Evolutionary conservation across 1,140 invertebrate species (phyloP).

Genomic region (Trachymyrmex cornetzi): DNA sequence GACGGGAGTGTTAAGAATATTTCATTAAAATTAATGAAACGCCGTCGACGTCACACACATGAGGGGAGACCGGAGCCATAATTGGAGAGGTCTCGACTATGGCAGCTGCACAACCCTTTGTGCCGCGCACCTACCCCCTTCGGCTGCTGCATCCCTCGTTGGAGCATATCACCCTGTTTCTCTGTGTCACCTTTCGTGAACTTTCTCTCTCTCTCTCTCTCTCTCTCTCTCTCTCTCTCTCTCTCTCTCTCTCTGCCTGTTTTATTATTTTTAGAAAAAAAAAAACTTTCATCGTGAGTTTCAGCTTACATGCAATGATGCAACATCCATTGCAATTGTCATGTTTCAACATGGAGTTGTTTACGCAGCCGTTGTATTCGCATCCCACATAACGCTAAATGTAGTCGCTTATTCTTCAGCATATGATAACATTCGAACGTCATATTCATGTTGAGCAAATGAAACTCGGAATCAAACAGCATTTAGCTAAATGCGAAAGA

Average conservation of each 20-base stretch:
- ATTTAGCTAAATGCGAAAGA: constrained; percentile 23
- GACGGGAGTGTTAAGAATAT: constrained; percentile 78
- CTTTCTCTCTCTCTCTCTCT: constrained; percentile 36
- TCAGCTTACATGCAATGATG: background rate
- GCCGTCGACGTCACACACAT: constrained; percentile 73
- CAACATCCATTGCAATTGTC: constrained; percentile 20
- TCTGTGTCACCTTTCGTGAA: constrained; percentile 31
- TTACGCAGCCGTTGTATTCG: constrained; percentile 6
- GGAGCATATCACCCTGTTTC: constrained; percentile 31
- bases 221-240: background rate
- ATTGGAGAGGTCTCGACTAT: constrained; percentile 79
- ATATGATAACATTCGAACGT: constrained; percentile 23
- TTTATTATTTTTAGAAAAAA: constrained; percentile 29
- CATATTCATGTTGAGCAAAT: background rate
- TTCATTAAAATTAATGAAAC: constrained; percentile 84
- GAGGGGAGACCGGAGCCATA: constrained; percentile 66
- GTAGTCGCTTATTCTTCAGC: constrained; percentile 22
- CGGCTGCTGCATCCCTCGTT: constrained; percentile 40
- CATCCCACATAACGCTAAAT: constrained; percentile 37
- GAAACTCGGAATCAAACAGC: constrained; percentile 25
- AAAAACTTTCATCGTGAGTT: background rate
- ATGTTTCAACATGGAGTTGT: constrained; percentile 8
- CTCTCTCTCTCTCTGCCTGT: background rate
- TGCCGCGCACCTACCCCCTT: constrained; percentile 49
- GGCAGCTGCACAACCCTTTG: constrained; percentile 66